phyloP scores from a whole-genome alignment of 2,113 vertebrate species.

The Ibidorhyncha struthersii region DNA sequence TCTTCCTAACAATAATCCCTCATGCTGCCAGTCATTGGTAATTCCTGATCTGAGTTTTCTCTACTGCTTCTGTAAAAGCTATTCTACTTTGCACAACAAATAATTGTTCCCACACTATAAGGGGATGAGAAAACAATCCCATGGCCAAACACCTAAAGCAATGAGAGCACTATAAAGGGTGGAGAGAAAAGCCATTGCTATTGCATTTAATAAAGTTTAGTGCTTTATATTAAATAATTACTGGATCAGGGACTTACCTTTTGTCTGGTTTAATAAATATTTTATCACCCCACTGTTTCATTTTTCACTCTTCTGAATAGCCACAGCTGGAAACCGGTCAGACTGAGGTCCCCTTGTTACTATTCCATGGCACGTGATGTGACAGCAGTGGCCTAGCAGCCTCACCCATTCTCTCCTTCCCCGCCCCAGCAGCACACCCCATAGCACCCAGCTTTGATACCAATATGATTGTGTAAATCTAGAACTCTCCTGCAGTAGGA shows the following conservation, averaged over 20 bases:
- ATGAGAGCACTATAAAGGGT: background rate
- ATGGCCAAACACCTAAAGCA: background rate
- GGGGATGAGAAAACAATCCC: background rate
- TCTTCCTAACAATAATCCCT: background rate
- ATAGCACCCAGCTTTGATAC: background rate
- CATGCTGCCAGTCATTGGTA: background rate
- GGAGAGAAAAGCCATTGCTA: background rate
- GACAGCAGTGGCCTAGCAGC: background rate
- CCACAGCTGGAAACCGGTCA: background rate
- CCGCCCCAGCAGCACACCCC: background rate
- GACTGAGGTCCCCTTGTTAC: background rate
- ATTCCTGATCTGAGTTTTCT: background rate
- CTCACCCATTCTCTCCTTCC: background rate
- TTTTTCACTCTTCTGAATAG: background rate
- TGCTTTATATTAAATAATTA: background rate
- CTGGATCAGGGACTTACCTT: background rate
- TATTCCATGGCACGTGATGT: fast-evolving
- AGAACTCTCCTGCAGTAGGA: background rate
- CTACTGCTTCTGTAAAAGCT: background rate
- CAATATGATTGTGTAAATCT: fast-evolving
- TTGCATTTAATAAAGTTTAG: no score
- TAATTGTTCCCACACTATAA: background rate
- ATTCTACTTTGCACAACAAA: background rate
- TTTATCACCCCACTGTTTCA: background rate
- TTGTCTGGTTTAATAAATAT: background rate